A percentile compares a stretch with the other conserved stretches of the same genome.
phyloP scores from a whole-genome alignment of 2,888 invertebrate genomes.

The Atethmia centrago region DNA sequence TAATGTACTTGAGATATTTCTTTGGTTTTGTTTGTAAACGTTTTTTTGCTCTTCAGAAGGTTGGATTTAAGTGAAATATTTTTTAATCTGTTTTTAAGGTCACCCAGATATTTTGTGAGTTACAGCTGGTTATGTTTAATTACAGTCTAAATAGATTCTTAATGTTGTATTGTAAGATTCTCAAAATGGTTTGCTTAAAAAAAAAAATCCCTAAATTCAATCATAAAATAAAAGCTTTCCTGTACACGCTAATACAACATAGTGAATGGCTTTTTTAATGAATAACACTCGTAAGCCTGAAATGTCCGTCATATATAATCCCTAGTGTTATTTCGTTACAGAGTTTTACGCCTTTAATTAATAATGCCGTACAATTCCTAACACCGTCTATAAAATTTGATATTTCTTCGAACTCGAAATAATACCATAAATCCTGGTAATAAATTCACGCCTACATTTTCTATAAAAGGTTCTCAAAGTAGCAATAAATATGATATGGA shows the following conservation, averaged over 20 bases:
- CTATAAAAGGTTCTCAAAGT: not conserved
- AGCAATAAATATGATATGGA: not conserved
- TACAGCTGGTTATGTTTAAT: not conserved
- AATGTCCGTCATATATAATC: not conserved
- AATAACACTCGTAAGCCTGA: conserved; percentile 2
- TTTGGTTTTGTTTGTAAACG: not conserved
- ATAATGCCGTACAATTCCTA: not conserved
- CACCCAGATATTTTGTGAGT: not conserved
- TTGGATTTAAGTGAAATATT: not conserved
- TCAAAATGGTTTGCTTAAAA: not conserved
- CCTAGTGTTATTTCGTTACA: not conserved
- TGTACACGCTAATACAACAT: not conserved
- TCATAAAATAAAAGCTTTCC: conserved; percentile 2
- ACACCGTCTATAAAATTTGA: not conserved
- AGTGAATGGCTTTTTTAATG: conserved; percentile 7
- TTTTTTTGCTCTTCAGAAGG: not conserved
- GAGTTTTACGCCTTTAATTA: not conserved
- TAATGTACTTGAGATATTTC: not conserved
- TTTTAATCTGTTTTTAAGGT: not conserved
- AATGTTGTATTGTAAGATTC: not conserved
- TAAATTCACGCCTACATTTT: conserved; percentile 5
- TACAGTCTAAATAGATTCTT: not conserved
- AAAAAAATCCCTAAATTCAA: not conserved
- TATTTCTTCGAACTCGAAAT: not conserved
- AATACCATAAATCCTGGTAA: not conserved